Evolutionary conservation across 2,113 vertebrate species (phyloP).

Genomic region (Petroica traversi): DNA sequence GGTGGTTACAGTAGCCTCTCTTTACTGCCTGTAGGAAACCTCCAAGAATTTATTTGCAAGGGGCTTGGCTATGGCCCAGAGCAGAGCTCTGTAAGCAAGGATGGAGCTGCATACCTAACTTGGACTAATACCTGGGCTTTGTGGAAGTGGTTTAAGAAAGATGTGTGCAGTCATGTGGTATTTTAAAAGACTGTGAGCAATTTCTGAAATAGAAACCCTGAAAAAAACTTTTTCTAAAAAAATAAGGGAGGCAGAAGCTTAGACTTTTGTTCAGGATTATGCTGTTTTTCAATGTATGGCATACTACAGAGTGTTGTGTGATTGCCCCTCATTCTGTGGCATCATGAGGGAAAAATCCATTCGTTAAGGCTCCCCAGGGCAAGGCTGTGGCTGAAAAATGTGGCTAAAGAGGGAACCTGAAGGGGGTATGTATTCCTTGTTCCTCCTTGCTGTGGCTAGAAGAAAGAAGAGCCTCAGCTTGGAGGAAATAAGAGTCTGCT

Average conservation of each 20-base stretch:
- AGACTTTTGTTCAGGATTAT: background rate
- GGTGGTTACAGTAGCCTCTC: background rate
- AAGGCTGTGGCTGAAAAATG: background rate
- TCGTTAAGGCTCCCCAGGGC: background rate
- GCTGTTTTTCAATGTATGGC: background rate
- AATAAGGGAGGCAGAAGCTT: background rate
- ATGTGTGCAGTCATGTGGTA: background rate
- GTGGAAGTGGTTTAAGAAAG: background rate
- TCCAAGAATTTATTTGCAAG: background rate
- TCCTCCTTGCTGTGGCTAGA: background rate
- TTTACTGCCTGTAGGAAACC: background rate
- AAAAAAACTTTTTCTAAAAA: background rate
- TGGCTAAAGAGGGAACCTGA: background rate
- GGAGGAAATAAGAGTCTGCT: background rate
- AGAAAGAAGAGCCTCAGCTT: background rate
- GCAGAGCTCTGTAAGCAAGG: background rate
- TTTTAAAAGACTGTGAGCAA: background rate
- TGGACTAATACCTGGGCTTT: background rate
- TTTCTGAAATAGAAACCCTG: background rate
- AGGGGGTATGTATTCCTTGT: accelerated
- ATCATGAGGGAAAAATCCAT: background rate
- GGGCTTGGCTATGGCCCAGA: background rate
- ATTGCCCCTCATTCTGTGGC: background rate
- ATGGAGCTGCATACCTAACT: background rate
- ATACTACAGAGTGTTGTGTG: background rate